phyloP scores from a whole-genome alignment of 2,113 vertebrate genomes.

The Bos taurus region ARS-UCD2.0 NC_037330.1:10397501-10398000 shows the following conservation, averaged over 20 bases:
- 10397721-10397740: not conserved
- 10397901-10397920: not conserved
- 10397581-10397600: too few relatives aligned
- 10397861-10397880: not conserved
- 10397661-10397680: constrained; percentile 13
- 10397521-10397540: too few relatives aligned
- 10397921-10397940: not conserved
- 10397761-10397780: not conserved
- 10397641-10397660: not conserved
- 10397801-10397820: not conserved
- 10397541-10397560: too few relatives aligned
- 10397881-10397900: not conserved
- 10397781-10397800: not conserved
- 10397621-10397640: too few relatives aligned
- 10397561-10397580: too few relatives aligned
- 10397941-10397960: not conserved
- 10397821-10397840: not conserved
- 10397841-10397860: not conserved
- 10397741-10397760: not conserved
- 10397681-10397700: not conserved
- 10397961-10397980: not conserved
- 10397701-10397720: not conserved
- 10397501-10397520: too few relatives aligned
- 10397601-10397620: too few relatives aligned
- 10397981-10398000: not conserved